Conservation (phyloP, 2,797 vertebrate genomes). For the Columba guinea region DNA sequence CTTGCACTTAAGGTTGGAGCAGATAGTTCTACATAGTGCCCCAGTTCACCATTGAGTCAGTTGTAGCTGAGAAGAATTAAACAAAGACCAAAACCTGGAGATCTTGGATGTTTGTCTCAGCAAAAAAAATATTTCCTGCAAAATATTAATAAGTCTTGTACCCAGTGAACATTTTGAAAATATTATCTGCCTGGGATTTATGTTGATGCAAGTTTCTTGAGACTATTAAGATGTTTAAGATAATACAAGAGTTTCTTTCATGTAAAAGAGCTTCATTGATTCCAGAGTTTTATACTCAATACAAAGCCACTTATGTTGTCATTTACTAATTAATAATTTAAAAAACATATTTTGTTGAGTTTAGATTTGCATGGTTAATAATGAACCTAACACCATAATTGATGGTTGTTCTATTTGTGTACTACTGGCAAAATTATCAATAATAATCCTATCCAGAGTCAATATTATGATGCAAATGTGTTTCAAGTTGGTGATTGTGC, state of each 20-base stretch:
- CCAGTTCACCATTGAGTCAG: neutral
- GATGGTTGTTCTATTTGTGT: conserved; percentile 62
- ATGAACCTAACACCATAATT: conserved; percentile 63
- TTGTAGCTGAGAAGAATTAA: neutral
- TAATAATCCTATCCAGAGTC: conserved; percentile 68
- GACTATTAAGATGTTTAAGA: conserved; percentile 41
- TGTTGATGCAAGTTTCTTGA: neutral
- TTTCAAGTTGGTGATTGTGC: conserved; percentile 38
- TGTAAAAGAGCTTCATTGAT: conserved; percentile 75
- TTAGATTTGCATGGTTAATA: conserved; percentile 74
- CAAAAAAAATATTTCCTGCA: neutral
- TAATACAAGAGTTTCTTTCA: conserved; percentile 66
- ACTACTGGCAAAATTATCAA: conserved; percentile 59
- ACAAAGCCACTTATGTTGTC: conserved; percentile 80
- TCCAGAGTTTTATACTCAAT: conserved; percentile 74
- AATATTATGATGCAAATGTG: conserved; percentile 46
- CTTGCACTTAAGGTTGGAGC: neutral
- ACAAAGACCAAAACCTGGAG: neutral
- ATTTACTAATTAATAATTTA: conserved; percentile 83
- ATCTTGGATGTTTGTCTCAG: neutral
- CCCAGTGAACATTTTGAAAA: neutral
- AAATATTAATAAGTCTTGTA: neutral
- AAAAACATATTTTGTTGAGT: conserved; percentile 75
- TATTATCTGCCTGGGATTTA: neutral
- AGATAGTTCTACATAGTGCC: neutral